Conservation (phyloP, 2,888 invertebrate genomes). For the Pediacus dermestoides region DNA sequence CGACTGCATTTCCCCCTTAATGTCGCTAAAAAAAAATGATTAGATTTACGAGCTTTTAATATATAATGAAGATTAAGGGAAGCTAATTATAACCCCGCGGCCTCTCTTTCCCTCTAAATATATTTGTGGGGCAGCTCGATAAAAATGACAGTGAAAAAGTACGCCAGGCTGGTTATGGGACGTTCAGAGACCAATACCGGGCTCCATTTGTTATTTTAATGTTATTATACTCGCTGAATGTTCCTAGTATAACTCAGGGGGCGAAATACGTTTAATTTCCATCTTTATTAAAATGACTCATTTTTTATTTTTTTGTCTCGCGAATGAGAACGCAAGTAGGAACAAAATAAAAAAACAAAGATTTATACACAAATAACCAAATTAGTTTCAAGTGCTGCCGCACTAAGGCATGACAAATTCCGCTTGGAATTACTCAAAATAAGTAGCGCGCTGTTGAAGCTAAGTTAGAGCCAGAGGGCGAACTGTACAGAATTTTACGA, state of each 20-base stretch:
- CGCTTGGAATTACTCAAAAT: too few relatives aligned
- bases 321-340: too few relatives aligned
- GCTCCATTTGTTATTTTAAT: slow-evolving; percentile 17
- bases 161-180: slow-evolving; percentile 11
- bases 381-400: too few relatives aligned
- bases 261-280: slow-evolving; percentile 13
- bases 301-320: slow-evolving; percentile 13
- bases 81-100: slow-evolving; percentile 13
- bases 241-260: slow-evolving; percentile 5
- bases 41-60: slow-evolving; percentile 18
- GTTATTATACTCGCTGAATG: slow-evolving; percentile 15
- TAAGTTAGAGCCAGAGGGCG: too few relatives aligned
- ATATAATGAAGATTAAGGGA: slow-evolving; percentile 17
- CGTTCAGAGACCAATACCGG: slow-evolving; percentile 16
- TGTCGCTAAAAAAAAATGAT: slow-evolving; percentile 6
- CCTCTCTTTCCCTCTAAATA: slow-evolving; percentile 5
- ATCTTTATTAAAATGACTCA: slow-evolving; percentile 17
- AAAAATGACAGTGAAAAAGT: slow-evolving; percentile 17
- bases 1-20: too few relatives aligned
- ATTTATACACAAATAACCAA: too few relatives aligned
- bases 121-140: too few relatives aligned
- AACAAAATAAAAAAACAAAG: too few relatives aligned
- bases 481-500: too few relatives aligned
- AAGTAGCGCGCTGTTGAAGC: too few relatives aligned
- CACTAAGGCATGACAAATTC: too few relatives aligned